Conservation (phyloP, 2,888 invertebrate genomes). For the Hylaea fasciaria region DNA sequence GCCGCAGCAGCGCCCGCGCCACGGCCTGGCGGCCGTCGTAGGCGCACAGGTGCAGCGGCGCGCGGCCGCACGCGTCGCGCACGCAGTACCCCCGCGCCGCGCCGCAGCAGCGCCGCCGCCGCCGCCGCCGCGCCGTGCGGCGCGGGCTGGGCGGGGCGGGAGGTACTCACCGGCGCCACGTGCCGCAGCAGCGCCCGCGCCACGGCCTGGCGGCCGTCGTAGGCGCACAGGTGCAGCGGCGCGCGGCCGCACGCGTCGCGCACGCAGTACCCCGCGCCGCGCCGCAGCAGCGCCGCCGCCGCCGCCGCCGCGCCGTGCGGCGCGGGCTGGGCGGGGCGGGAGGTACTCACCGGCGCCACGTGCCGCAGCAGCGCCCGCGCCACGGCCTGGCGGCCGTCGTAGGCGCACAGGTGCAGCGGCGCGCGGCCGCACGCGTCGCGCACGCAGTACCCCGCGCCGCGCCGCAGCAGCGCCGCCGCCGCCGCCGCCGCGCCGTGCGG, state of each 20-base stretch:
- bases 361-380: conserved; percentile 49
- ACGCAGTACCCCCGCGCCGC: conserved; percentile 54
- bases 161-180: conserved; percentile 33
- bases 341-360: conserved; percentile 46
- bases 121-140: conserved; percentile 49
- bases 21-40: conserved; percentile 57
- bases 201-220: conserved; percentile 56
- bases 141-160: conserved; percentile 61
- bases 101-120: conserved; percentile 47
- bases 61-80: conserved; percentile 62
- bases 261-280: conserved; percentile 54
- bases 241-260: conserved; percentile 64
- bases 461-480: conserved; percentile 47
- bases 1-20: conserved; percentile 49
- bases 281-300: conserved; percentile 47
- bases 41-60: conserved; percentile 72
- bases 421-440: conserved; percentile 64
- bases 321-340: conserved; percentile 61
- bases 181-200: conserved; percentile 51
- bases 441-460: conserved; percentile 54
- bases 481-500: conserved; percentile 49
- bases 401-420: conserved; percentile 72
- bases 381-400: conserved; percentile 56
- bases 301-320: conserved; percentile 52
- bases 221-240: conserved; percentile 72